phyloP scores from a whole-genome alignment of 2,888 invertebrate species.

The Colletes collaris region DNA sequence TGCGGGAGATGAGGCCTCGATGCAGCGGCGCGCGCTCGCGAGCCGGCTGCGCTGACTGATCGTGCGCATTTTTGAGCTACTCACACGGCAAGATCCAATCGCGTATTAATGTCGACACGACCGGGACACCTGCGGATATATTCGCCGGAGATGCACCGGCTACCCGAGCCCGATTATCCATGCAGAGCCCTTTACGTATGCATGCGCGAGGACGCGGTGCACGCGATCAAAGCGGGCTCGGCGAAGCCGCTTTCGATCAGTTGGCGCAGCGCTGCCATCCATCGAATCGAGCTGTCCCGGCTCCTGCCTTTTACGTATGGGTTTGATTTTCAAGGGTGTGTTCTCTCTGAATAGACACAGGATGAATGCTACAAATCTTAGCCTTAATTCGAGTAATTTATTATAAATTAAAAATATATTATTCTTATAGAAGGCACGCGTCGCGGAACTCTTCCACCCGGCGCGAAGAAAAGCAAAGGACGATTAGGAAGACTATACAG shows the following conservation, averaged over 20 bases:
- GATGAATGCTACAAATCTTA: no score
- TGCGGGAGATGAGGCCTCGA: slow-evolving; percentile 60
- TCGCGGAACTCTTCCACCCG: no score
- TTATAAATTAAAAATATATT: no score
- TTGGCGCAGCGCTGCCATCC: slow-evolving; percentile 16
- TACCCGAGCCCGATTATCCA: slow-evolving; percentile 34
- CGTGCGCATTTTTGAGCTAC: slow-evolving; percentile 56
- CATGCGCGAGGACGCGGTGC: slow-evolving; percentile 18
- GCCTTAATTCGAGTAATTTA: no score
- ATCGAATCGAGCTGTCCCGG: slow-evolving; percentile 11
- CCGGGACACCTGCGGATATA: slow-evolving; percentile 55
- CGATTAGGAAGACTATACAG: no score
- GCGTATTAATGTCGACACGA: slow-evolving; percentile 71
- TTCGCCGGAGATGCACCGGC: slow-evolving; percentile 37
- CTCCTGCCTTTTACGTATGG: background rate
- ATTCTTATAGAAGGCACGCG: no score
- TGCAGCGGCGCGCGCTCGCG: slow-evolving; percentile 41
- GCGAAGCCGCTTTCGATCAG: slow-evolving; percentile 28
- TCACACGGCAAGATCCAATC: slow-evolving; percentile 61
- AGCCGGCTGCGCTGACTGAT: slow-evolving; percentile 50
- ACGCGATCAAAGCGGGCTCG: slow-evolving; percentile 20
- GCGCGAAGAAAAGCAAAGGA: no score
- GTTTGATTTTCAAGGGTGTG: background rate
- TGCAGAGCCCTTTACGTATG: slow-evolving; percentile 36
- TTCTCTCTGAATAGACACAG: no score